Evolutionary conservation across 2,888 invertebrate species (phyloP).

Genomic region (Dynastes hyllus): DNA sequence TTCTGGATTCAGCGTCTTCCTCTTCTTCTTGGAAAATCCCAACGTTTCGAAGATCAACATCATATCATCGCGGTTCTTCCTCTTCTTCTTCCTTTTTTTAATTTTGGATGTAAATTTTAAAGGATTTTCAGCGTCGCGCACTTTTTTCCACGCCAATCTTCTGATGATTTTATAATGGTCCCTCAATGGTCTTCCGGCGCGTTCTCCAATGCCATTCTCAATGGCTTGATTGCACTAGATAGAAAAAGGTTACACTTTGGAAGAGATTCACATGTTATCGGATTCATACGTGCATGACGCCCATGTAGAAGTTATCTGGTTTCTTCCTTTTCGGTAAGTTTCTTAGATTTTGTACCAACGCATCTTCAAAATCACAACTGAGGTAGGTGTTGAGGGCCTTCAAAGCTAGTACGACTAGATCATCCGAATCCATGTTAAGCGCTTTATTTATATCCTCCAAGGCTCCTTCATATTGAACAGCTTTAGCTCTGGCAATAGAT

Average conservation of each 20-base stretch:
- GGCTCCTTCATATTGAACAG: slow-evolving; percentile 74
- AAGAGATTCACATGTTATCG: not conserved
- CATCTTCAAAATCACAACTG: slow-evolving; percentile 68
- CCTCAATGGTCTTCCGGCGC: slow-evolving; percentile 67
- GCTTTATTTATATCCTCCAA: slow-evolving; percentile 73
- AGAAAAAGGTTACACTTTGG: not conserved
- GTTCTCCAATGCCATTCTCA: slow-evolving; percentile 67
- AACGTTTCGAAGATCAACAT: slow-evolving; percentile 57
- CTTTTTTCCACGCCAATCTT: slow-evolving; percentile 67
- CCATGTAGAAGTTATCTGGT: slow-evolving; percentile 68
- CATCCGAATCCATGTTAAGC: slow-evolving; percentile 62
- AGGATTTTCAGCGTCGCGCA: slow-evolving; percentile 62
- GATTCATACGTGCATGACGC: slow-evolving; percentile 67
- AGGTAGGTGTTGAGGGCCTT: slow-evolving; percentile 67
- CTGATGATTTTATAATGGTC: slow-evolving; percentile 69
- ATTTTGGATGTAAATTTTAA: slow-evolving; percentile 58
- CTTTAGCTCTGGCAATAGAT: slow-evolving; percentile 73
- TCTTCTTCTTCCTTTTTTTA: slow-evolving; percentile 61
- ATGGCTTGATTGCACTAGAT: slow-evolving; percentile 68
- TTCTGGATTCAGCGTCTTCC: slow-evolving; percentile 36
- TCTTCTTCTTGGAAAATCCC: slow-evolving; percentile 54
- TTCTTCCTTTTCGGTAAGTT: slow-evolving; percentile 64
- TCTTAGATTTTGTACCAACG: slow-evolving; percentile 64
- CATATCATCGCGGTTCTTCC: slow-evolving; percentile 53
- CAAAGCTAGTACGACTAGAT: slow-evolving; percentile 64